These are phyloP conservation scores for Hymenochirus boettgeri DNA, from an alignment of 2,113 vertebrate genomes.

Conservation along the genomic window DNA sequence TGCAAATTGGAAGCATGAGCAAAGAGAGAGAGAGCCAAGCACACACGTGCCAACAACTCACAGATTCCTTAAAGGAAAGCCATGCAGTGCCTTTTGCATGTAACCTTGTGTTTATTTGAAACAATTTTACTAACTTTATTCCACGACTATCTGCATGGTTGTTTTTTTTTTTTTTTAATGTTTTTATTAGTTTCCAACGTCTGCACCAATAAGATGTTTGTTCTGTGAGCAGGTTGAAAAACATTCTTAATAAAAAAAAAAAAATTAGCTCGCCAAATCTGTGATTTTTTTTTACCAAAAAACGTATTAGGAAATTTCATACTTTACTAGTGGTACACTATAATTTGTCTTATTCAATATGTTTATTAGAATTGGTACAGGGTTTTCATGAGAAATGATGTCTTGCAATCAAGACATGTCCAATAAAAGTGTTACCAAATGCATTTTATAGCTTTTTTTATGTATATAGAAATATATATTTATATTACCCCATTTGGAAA, in stretches of 20 bases:
- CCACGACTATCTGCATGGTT: not conserved
- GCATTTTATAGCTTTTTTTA: too few species aligned
- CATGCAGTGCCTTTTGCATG: conserved; percentile 24
- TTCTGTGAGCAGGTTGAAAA: conserved; percentile 4
- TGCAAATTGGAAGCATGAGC: not conserved
- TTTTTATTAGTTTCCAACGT: not conserved
- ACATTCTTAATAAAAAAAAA: conserved; percentile 15
- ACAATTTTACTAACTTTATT: not conserved
- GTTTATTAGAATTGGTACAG: too few species aligned
- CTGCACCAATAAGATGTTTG: conserved; percentile 5
- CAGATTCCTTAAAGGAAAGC: conserved; percentile 5
- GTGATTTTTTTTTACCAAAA: conserved; percentile 6
- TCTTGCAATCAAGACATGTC: too few species aligned
- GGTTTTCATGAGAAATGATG: too few species aligned
- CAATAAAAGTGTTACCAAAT: too few species aligned
- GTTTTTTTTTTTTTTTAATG: too few species aligned
- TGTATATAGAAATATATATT: too few species aligned
- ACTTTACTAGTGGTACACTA: too few species aligned
- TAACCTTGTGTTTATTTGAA: not conserved
- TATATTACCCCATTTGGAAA: too few species aligned
- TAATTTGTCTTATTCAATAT: too few species aligned
- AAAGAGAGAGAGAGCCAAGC: not conserved
- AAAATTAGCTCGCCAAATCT: not conserved
- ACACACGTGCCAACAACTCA: conserved; percentile 12
- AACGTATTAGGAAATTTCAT: too few species aligned